phyloP scores from a whole-genome alignment of 1,140 invertebrate species.

The Aphis gossypii region DNA sequence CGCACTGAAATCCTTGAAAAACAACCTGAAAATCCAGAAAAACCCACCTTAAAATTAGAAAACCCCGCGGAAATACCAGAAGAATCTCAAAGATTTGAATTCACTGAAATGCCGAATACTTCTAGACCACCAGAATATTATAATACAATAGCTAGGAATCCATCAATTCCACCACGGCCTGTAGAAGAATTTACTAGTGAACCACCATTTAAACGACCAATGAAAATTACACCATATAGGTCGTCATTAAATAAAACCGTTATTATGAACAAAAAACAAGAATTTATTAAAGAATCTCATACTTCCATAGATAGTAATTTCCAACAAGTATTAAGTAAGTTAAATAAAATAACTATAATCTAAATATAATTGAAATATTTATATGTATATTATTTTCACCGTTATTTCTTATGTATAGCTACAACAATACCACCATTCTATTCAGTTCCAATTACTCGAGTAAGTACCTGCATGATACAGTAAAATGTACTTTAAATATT shows the following conservation, averaged over 20 bases:
- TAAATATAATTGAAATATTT: no score
- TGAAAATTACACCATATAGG: background rate
- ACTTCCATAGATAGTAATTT: background rate
- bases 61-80: background rate
- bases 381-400: background rate
- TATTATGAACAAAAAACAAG: background rate
- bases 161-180: background rate
- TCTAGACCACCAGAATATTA: background rate
- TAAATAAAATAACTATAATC: background rate
- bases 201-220: background rate
- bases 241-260: background rate
- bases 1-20: background rate
- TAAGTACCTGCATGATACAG: background rate
- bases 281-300: background rate
- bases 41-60: background rate
- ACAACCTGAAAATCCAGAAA: background rate
- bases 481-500: background rate
- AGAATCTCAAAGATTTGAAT: slow-evolving; percentile 15
- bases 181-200: slow-evolving; percentile 22
- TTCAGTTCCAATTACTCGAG: background rate
- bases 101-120: background rate
- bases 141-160: background rate
- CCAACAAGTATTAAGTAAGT: slow-evolving; percentile 30
- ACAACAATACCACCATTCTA: background rate
- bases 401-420: background rate